A percentile compares a stretch with the other conserved stretches of the same genome.
Conservation (phyloP, 2,797 vertebrate species). For the Thamnophis elegans region DNA sequence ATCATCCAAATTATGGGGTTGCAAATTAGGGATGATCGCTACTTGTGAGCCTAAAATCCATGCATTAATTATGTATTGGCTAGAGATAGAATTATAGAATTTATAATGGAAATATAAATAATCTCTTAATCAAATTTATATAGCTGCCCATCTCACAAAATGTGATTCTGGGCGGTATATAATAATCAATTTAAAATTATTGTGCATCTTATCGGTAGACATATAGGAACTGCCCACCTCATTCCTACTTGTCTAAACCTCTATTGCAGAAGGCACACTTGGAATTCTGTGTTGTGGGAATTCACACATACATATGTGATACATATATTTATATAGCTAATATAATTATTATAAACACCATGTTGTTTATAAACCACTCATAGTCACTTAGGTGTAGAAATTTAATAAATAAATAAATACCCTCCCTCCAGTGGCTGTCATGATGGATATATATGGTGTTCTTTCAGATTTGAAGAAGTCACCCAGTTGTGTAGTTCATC, state of each 20-base stretch:
- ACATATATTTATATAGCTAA: background rate
- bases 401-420: background rate
- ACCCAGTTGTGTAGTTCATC: background rate
- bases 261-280: background rate
- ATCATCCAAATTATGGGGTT: background rate
- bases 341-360: background rate
- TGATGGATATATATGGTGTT: background rate
- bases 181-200: background rate
- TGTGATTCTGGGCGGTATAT: background rate
- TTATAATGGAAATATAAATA: background rate
- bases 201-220: background rate
- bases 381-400: background rate
- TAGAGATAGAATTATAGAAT: background rate
- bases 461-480: background rate
- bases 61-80: background rate
- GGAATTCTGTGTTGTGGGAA: background rate
- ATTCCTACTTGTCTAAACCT: background rate
- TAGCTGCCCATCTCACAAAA: background rate
- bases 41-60: background rate
- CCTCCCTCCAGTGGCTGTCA: accelerated
- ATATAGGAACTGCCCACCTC: background rate
- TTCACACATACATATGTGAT: background rate
- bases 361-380: background rate
- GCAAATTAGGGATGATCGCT: background rate
- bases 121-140: background rate